Evolutionary conservation across 2,888 invertebrate species (phyloP), one percentile per base, ranked within the genome.

Genomic region (Phragmatobia fuliginosa): DNA sequence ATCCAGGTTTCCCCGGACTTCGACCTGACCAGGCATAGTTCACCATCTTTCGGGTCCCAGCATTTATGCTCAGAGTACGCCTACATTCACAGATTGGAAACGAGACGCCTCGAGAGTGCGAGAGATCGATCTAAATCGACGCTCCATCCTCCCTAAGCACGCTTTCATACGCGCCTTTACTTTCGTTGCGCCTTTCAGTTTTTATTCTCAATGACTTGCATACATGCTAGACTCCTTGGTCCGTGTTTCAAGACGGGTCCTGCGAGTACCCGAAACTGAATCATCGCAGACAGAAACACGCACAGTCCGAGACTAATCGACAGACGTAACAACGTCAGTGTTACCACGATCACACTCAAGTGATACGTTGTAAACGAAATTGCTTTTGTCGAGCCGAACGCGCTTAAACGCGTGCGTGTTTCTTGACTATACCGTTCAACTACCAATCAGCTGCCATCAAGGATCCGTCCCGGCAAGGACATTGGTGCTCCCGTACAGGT

Each of bases 1-100:
- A 96, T 95, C 96, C 96, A 94, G 95, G 96, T 96, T 96, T 96
- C 96, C 96, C 95, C 95, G 95, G 96, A 92, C 96, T 96, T 96
- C 96, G 91, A 95, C 96, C 96, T 96, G 95, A 95, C 95, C 96
- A 96, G 95, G 96, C 96, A 96, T 96, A 96, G 96, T 96, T 96
- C 96, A 96, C 96, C 96, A 96, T 96, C 96, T 96, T 96, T 96
- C 96, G 96, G 96, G 96, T 96, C 96, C 96, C 96, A 96, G 95
- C 96, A 94, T 95, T 93, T 96, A 94, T 95, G 96, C 96, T 96
- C 96, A 92, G 85, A 95, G 96, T 95, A 95, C 95, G 91, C 91
- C 94, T 91, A 84, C 88, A 85, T 87, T 87, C 86, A 84, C 87
- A 41, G 83, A 88, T 92, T 92, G 90, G 88, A 88, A 91, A 87